phyloP scores from a whole-genome alignment of 2,113 vertebrate genomes.

The Cromileptes altivelis region DNA sequence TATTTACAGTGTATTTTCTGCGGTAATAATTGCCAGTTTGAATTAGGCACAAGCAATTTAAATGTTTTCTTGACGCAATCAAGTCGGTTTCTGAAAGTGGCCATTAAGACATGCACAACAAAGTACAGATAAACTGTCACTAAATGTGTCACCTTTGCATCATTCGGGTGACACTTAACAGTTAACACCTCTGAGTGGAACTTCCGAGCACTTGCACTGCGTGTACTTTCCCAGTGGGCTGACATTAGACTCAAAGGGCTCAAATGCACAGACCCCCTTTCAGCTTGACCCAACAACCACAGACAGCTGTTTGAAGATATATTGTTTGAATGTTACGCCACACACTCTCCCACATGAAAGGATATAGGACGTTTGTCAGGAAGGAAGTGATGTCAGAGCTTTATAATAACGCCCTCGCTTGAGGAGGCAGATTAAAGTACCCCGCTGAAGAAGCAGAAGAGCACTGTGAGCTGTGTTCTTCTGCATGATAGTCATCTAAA shows the following conservation, averaged over 20 bases:
- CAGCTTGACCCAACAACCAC: slow-evolving; percentile 28
- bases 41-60: no score
- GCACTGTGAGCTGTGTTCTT: no score
- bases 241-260: slow-evolving; percentile 11
- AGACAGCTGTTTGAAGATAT: neutral
- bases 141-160: neutral
- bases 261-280: slow-evolving; percentile 36
- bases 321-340: neutral
- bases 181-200: slow-evolving; percentile 64
- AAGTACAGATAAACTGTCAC: neutral
- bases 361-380: slow-evolving; percentile 4
- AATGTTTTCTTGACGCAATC: neutral
- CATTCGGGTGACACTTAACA: neutral
- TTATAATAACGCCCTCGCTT: neutral
- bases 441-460: neutral
- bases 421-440: slow-evolving; percentile 6
- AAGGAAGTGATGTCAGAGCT: slow-evolving; percentile 68
- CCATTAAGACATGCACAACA: neutral
- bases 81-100: neutral
- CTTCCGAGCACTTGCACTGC: slow-evolving; percentile 37
- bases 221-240: slow-evolving; percentile 78
- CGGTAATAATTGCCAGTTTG: neutral
- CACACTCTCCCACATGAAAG: neutral
- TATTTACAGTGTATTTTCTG: neutral
- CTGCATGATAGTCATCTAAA: neutral